These are phyloP conservation scores for Melanophora roralis DNA, from an alignment of 2,888 invertebrate genomes.

Conservation along the genomic window DNA sequence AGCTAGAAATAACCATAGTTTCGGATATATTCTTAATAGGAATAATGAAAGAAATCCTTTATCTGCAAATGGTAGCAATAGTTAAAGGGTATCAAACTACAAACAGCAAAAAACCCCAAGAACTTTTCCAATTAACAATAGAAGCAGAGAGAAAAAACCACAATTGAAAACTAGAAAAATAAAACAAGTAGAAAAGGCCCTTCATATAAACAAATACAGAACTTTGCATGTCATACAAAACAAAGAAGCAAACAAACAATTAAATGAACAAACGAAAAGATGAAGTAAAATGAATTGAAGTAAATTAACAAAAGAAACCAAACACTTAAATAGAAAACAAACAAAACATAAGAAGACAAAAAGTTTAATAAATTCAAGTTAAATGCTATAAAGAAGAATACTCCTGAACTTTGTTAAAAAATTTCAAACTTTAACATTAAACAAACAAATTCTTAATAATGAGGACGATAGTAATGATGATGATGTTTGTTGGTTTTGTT, in stretches of 20 bases:
- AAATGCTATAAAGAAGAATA: constrained; percentile 29
- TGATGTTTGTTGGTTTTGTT: too few species aligned
- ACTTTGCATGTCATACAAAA: constrained; percentile 58
- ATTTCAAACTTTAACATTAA: background rate
- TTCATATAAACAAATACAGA: constrained; percentile 46
- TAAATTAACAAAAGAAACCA: constrained; percentile 12
- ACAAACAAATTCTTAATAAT: constrained; percentile 6
- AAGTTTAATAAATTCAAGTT: constrained; percentile 43
- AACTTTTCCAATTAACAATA: constrained; percentile 51
- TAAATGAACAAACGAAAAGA: constrained; percentile 15
- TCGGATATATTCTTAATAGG: too few species aligned
- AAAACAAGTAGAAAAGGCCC: constrained; percentile 18
- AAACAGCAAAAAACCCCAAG: background rate
- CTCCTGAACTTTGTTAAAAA: constrained; percentile 39
- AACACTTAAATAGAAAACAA: background rate
- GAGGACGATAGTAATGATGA: too few species aligned
- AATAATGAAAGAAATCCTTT: constrained; percentile 24
- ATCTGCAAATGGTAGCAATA: background rate
- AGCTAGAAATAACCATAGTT: background rate
- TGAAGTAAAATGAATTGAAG: background rate
- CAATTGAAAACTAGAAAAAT: constrained; percentile 23
- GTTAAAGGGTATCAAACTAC: background rate
- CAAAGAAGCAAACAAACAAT: constrained; percentile 25
- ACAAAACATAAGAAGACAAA: constrained; percentile 25
- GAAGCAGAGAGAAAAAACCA: constrained; percentile 28